Percentiles rank a stretch among this genome's conserved stretches.
phyloP scores from a whole-genome alignment of 2,797 vertebrate species.

The Borostomias antarcticus region DNA sequence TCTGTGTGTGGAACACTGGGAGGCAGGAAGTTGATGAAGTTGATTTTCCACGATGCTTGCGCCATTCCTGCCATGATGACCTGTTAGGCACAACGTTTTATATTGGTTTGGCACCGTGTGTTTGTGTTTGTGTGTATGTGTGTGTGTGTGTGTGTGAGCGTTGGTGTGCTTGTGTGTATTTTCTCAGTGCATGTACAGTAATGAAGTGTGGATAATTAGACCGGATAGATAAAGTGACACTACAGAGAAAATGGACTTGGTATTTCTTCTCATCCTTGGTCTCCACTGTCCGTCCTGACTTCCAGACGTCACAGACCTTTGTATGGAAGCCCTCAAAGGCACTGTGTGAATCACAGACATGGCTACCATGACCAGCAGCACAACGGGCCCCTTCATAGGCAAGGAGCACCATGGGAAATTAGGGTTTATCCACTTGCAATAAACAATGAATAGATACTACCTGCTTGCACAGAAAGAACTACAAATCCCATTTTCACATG shows the following conservation, averaged over 20 bases:
- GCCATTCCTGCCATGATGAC: constrained; percentile 34
- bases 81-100: constrained; percentile 38
- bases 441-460: constrained; percentile 22
- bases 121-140: constrained; percentile 45
- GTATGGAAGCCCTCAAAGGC: too few relatives aligned
- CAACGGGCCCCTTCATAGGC: background rate
- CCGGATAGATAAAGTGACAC: too few relatives aligned
- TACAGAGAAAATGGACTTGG: too few relatives aligned
- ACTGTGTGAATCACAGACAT: too few relatives aligned
- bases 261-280: too few relatives aligned
- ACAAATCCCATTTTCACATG: constrained; percentile 29
- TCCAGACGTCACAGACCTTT: too few relatives aligned
- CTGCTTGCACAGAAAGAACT: constrained; percentile 30
- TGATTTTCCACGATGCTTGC: constrained; percentile 57
- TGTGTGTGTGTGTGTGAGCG: constrained; percentile 53
- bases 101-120: constrained; percentile 47
- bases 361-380: constrained; percentile 19
- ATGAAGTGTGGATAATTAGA: too few relatives aligned
- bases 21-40: constrained; percentile 32
- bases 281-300: too few relatives aligned
- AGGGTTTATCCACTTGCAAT: constrained; percentile 18
- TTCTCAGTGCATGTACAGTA: constrained; percentile 57
- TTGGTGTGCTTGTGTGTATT: constrained; percentile 46
- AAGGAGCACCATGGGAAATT: background rate
- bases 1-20: constrained; percentile 38